Evolutionary conservation across 2,797 vertebrate species (phyloP).

Genomic region (Toxotes lorentzi): DNA sequence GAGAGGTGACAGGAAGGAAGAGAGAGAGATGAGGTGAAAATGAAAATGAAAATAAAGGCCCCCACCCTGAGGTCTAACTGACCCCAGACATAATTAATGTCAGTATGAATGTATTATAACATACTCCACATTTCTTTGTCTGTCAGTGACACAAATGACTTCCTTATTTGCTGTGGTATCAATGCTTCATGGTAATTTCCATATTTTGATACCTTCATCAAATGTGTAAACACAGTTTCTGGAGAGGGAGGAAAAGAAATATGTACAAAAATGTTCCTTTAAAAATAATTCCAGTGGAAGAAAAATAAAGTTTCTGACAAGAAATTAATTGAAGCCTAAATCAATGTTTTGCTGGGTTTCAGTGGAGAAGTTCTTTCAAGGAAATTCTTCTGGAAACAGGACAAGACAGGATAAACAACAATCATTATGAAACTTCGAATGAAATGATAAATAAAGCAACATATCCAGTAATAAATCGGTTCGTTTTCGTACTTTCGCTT

Average conservation of each 20-base stretch:
- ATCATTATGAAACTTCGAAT: too few species aligned
- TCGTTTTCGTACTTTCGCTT: constrained; percentile 52
- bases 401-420: neutral
- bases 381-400: neutral
- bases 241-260: neutral
- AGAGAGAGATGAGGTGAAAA: neutral
- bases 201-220: neutral
- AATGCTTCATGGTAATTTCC: neutral
- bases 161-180: neutral
- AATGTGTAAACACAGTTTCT: neutral
- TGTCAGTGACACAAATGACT: neutral
- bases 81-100: too few species aligned
- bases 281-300: neutral
- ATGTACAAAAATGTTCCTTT: neutral
- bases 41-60: too few species aligned
- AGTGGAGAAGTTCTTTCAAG: neutral
- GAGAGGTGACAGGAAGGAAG: neutral
- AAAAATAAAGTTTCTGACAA: neutral
- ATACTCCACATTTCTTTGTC: neutral
- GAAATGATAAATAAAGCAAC: neutral
- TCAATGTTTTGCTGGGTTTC: neutral
- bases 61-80: too few species aligned
- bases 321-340: neutral
- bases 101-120: neutral
- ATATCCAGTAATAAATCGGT: neutral